Conservation (phyloP, 2,797 vertebrate species). For the Eurystomus glaucurus region DNA sequence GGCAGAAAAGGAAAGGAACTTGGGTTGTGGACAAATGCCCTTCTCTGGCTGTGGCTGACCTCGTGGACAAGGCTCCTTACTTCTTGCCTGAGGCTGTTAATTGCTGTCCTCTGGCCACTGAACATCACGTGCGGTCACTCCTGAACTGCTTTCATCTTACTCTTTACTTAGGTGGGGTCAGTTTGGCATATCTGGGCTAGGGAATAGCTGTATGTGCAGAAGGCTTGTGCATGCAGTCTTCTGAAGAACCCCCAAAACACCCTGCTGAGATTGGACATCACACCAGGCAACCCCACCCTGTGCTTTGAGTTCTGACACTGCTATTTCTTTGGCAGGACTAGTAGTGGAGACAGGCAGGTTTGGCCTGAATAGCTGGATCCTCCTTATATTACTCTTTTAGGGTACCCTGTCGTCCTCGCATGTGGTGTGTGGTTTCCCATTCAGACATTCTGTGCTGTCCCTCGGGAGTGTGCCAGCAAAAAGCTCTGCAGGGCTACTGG, state of each 20-base stretch:
- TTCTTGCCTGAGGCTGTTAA: not conserved
- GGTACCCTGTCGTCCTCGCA: not conserved
- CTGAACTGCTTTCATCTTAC: not conserved
- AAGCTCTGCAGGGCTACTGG: not conserved
- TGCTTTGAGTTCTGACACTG: accelerated
- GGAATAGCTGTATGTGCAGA: not conserved
- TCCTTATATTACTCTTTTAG: not conserved
- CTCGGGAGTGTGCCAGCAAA: accelerated
- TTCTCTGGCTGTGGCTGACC: not conserved
- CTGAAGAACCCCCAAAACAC: not conserved
- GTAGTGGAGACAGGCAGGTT: not conserved
- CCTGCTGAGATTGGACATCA: not conserved
- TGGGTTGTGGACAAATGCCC: accelerated
- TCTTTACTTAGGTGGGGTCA: accelerated
- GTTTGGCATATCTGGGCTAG: accelerated
- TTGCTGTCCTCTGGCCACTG: not conserved
- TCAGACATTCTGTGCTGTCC: not conserved
- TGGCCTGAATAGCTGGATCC: not conserved
- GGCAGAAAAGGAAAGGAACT: not conserved
- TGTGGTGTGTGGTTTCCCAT: not conserved
- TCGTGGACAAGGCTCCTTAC: not conserved
- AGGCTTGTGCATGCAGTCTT: not conserved
- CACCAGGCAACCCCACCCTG: accelerated
- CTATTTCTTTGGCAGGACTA: not conserved
- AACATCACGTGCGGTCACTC: not conserved